Evolutionary conservation across 1,140 invertebrate species (phyloP).

Genomic region (Adelges cooleyi): DNA sequence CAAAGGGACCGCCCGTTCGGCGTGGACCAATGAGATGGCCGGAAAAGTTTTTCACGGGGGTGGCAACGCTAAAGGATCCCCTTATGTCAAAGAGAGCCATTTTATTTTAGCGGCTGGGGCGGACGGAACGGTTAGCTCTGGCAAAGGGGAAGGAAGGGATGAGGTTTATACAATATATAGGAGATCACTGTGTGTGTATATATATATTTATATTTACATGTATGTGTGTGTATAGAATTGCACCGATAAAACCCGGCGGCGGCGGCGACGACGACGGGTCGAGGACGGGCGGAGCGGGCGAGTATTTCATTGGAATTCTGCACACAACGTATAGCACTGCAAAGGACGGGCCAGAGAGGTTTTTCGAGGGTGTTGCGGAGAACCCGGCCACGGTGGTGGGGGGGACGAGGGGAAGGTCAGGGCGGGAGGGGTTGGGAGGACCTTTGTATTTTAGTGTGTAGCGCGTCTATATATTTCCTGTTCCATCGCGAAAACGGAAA

Average conservation of each 20-base stretch:
- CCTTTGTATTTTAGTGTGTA: constrained; percentile 23
- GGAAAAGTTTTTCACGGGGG: constrained; percentile 22
- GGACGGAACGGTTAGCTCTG: background rate
- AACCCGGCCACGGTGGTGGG: no score
- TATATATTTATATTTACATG: background rate
- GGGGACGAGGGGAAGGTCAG: background rate
- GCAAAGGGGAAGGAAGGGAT: background rate
- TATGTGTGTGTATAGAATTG: background rate
- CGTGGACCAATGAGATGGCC: constrained; percentile 17
- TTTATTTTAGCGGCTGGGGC: constrained; percentile 4
- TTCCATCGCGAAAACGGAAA: constrained; percentile 28
- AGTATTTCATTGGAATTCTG: constrained; percentile 25
- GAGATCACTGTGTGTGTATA: background rate
- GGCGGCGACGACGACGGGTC: background rate
- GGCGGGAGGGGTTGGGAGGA: background rate
- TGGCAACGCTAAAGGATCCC: constrained; percentile 14
- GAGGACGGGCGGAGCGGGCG: background rate
- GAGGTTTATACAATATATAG: background rate
- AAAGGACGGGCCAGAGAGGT: background rate
- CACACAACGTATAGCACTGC: constrained; percentile 3
- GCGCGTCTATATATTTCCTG: constrained; percentile 25
- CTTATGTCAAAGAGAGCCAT: constrained; percentile 28
- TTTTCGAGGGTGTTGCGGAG: background rate
- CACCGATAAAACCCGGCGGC: constrained; percentile 12
- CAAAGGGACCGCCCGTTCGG: constrained; percentile 21